These are phyloP conservation scores for Aptenodytes forsteri DNA, from an alignment of 2,113 vertebrate genomes.

Conservation along the genomic window DNA sequence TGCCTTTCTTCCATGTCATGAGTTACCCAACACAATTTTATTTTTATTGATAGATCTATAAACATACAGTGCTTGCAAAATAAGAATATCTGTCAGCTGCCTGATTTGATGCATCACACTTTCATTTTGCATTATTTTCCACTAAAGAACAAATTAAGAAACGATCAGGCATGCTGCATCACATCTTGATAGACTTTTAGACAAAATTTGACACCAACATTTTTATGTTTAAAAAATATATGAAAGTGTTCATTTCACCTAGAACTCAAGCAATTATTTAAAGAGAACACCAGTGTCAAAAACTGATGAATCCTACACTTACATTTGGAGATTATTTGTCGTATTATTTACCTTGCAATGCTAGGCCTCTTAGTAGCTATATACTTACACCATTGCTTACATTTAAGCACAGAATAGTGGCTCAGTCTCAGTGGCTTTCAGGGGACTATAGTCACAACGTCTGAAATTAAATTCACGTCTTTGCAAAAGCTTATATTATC, in stretches of 20 bases:
- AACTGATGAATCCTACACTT: background rate
- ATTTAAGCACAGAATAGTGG: background rate
- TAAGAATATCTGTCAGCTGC: background rate
- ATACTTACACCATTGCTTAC: background rate
- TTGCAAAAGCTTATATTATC: background rate
- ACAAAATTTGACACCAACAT: background rate
- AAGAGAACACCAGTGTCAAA: background rate
- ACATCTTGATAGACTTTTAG: background rate
- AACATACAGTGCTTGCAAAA: background rate
- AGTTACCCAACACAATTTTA: background rate
- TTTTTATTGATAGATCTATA: background rate
- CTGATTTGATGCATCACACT: background rate
- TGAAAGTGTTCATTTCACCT: rapidly evolving
- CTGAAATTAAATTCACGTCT: background rate
- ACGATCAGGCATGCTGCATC: background rate
- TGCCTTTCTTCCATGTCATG: background rate
- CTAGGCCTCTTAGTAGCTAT: background rate
- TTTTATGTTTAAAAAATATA: background rate
- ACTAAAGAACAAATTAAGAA: background rate
- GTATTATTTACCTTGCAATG: background rate
- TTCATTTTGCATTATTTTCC: background rate
- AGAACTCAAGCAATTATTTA: background rate
- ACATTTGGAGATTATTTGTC: background rate
- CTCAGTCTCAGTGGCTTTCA: background rate
- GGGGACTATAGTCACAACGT: background rate